These are phyloP conservation scores for Antechinus flavipes DNA, from an alignment of 2,113 vertebrate species.

Conservation along the genomic window DNA sequence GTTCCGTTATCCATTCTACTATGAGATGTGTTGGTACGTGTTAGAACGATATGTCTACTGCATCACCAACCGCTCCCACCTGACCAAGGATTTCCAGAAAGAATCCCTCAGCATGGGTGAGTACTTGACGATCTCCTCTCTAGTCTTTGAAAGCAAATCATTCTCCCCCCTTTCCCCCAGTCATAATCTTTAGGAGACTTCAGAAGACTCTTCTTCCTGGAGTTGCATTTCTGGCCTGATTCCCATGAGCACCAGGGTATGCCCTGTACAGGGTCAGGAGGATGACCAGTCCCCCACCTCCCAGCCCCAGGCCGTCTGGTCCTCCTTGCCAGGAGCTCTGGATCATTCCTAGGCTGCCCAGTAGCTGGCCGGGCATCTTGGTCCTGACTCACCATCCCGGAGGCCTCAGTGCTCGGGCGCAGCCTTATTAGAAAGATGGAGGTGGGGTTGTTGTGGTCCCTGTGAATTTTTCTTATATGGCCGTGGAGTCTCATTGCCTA, in stretches of 20 bases:
- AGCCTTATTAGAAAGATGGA: neutral
- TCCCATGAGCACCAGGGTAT: neutral
- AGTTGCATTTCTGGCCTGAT: slow-evolving; percentile 1
- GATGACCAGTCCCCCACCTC: neutral
- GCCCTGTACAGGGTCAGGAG: neutral
- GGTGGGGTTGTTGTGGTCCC: neutral
- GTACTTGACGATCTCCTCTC: slow-evolving; percentile 52
- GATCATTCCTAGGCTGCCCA: slow-evolving; percentile 19
- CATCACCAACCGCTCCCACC: slow-evolving; percentile 93
- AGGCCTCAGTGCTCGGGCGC: slow-evolving; percentile 19
- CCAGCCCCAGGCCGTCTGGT: neutral
- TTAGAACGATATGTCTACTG: slow-evolving; percentile 97
- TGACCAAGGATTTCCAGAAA: slow-evolving; percentile 97
- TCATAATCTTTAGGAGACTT: neutral
- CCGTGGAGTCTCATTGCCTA: slow-evolving; percentile 5
- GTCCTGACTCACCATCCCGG: neutral
- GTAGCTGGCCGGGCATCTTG: slow-evolving; percentile 12
- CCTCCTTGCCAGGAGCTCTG: neutral
- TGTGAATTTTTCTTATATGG: neutral
- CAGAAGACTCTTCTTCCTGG: neutral
- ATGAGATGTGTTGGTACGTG: slow-evolving; percentile 99
- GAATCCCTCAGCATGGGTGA: slow-evolving; percentile 96
- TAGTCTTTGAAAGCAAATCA: neutral
- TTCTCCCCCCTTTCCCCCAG: neutral
- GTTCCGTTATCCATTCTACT: slow-evolving; percentile 98